These are phyloP conservation scores for Parthenolecanium corni DNA, from an alignment of 2,888 invertebrate species.

Conservation along the genomic window DNA sequence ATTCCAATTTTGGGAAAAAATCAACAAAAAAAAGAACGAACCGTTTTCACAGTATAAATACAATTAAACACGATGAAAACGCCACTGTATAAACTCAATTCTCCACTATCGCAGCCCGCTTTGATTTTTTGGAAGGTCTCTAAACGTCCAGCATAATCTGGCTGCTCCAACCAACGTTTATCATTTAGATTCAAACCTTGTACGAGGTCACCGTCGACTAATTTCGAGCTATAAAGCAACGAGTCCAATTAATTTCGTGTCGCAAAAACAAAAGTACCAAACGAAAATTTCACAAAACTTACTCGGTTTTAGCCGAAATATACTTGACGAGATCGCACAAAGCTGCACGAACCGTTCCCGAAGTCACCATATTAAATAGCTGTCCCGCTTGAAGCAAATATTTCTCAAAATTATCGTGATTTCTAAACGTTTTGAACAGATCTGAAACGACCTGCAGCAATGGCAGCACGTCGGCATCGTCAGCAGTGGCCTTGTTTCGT, in stretches of 20 bases:
- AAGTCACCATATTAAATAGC: slow-evolving; percentile 55
- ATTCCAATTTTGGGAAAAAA: background rate
- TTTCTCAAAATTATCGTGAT: background rate
- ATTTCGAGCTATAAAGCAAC: background rate
- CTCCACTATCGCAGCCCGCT: slow-evolving; percentile 39
- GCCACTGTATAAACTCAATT: slow-evolving; percentile 52
- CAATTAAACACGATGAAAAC: slow-evolving; percentile 58
- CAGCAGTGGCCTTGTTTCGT: slow-evolving; percentile 50
- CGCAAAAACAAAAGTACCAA: background rate
- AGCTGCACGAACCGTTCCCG: slow-evolving; percentile 35
- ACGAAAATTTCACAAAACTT: background rate
- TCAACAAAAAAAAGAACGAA: background rate
- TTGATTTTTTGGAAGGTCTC: slow-evolving; percentile 62
- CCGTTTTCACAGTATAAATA: slow-evolving; percentile 28
- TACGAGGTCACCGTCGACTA: slow-evolving; percentile 5
- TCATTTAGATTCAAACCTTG: slow-evolving; percentile 70
- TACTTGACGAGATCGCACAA: slow-evolving; percentile 22
- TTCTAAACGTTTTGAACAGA: slow-evolving; percentile 39
- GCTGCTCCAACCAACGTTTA: slow-evolving; percentile 80
- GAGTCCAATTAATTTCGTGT: background rate
- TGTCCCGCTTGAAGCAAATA: slow-evolving; percentile 61
- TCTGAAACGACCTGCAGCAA: slow-evolving; percentile 62
- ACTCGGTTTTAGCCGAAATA: slow-evolving; percentile 2
- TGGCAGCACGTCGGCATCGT: slow-evolving; percentile 57
- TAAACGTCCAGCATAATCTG: slow-evolving; percentile 73